Conservation (phyloP, 37 sponge, comb jelly and placozoan genomes). For the Bolinopsis microptera region DNA sequence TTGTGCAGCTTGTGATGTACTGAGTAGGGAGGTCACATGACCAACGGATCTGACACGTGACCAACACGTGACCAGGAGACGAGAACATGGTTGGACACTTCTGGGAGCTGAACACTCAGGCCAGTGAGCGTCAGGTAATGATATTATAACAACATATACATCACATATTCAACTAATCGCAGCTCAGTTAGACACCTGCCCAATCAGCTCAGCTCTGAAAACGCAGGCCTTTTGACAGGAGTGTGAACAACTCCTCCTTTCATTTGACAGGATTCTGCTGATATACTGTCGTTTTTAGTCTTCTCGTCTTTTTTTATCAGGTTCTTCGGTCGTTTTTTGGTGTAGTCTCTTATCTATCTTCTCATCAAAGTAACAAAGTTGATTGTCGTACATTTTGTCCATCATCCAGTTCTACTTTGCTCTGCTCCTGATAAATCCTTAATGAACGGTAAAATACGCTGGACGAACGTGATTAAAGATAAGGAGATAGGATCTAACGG, state of each 20-base stretch:
- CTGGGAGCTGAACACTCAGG: slow-evolving; percentile 13
- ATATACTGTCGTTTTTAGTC: too few species aligned
- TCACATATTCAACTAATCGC: not conserved
- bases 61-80: not conserved
- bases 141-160: not conserved
- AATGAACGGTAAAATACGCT: not conserved
- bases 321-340: too few species aligned
- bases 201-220: too few species aligned
- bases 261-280: too few species aligned
- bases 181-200: not conserved
- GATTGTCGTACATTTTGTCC: not conserved
- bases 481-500: not conserved
- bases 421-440: not conserved
- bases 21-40: not conserved
- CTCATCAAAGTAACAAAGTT: too few species aligned
- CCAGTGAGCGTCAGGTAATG: not conserved
- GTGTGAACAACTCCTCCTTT: too few species aligned
- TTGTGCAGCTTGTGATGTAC: not conserved
- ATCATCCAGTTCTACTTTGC: not conserved
- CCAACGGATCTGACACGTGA: not conserved
- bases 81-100: slow-evolving; percentile 51
- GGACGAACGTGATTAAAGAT: not conserved
- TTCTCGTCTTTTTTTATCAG: too few species aligned
- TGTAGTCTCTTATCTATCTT: too few species aligned
- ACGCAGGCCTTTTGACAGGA: too few species aligned